Percentiles rank a stretch among this genome's conserved stretches.
Conservation (phyloP, 2,888 invertebrate species). For the Thalpophila matura region DNA sequence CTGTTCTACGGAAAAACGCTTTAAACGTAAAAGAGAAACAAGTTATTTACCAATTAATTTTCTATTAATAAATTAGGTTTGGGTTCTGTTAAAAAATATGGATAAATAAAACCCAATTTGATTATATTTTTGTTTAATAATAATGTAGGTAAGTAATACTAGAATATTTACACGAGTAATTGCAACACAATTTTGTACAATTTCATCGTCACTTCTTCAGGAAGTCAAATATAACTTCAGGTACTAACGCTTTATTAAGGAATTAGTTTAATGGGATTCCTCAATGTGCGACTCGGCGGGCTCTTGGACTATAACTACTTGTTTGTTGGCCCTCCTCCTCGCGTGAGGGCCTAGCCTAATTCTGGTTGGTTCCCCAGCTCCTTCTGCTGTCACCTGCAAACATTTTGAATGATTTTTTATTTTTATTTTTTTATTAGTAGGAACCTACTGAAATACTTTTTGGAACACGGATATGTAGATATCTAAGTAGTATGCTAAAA, state of each 20-base stretch:
- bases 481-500: too few species aligned
- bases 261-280: slow-evolving; percentile 41
- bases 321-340: slow-evolving; percentile 76
- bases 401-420: slow-evolving; percentile 4
- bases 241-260: slow-evolving; percentile 30
- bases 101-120: background rate
- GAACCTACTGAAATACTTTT: background rate
- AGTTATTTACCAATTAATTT: too few species aligned
- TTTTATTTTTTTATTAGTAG: background rate
- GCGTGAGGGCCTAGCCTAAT: slow-evolving; percentile 76
- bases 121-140: slow-evolving; percentile 8
- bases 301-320: slow-evolving; percentile 70
- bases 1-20: too few species aligned
- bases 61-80: too few species aligned
- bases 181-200: slow-evolving; percentile 41
- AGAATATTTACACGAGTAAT: slow-evolving; percentile 38
- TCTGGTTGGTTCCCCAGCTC: slow-evolving; percentile 66
- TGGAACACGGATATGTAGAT: too few species aligned
- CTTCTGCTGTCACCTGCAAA: slow-evolving; percentile 69
- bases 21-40: too few species aligned
- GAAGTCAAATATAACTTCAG: slow-evolving; percentile 37
- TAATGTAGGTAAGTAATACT: too few species aligned
- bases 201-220: background rate
- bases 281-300: slow-evolving; percentile 45
- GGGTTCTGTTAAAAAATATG: background rate